Evolutionary conservation across 1,140 invertebrate genomes (phyloP), one percentile per base, ranked within the genome.

Genomic region (Calephelis nemesis): DNA sequence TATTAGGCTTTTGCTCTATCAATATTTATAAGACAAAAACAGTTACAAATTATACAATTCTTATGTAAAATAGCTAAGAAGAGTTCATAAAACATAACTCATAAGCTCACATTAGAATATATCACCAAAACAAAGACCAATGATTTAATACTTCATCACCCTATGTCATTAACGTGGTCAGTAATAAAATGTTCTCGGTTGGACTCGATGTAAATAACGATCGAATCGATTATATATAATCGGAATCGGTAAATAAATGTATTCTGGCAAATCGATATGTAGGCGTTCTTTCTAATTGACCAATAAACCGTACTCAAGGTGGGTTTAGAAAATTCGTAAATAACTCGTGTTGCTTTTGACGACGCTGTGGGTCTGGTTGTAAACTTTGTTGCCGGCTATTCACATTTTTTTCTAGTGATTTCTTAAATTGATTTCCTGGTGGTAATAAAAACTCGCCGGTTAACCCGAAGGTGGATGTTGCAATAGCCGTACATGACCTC

Each of bases 231-330:
- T 76, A 79, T 76, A 78, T 73, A 78, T 74, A 77, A 78, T 75
- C 71, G 76, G 75, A 78, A 75, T 75, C 72, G 62, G 54, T 74
- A 73, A 75, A 77, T 74, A 76, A 74, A 75, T 69, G 47, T 65
- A 39, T 19, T 62, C 77, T 78, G 82, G 82, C 80, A 73, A 77
- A 74, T 74, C 71, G 70, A 71, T 67, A 73, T 78, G 85, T 88
- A 79, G 83, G 81, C 83, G 85, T 76, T 60, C 71, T 65, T 69
- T 75, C 77, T 87, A 85, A 87, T 85, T 85, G 83, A 77, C 74
- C 76, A 82, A 84, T 88, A 83, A 86, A 85, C 47, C 75, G 77
- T 63, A 30, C 30, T 48, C 62, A 19, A 12, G 66, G 72, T 70
- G 66, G 73, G 73, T 64, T 68, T 66, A 50, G 63, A 62, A 67